A percentile compares a stretch with the other conserved stretches of the same genome.
phyloP scores from a whole-genome alignment of 2,113 vertebrate species.

The Rousettus leschenaultii region DNA sequence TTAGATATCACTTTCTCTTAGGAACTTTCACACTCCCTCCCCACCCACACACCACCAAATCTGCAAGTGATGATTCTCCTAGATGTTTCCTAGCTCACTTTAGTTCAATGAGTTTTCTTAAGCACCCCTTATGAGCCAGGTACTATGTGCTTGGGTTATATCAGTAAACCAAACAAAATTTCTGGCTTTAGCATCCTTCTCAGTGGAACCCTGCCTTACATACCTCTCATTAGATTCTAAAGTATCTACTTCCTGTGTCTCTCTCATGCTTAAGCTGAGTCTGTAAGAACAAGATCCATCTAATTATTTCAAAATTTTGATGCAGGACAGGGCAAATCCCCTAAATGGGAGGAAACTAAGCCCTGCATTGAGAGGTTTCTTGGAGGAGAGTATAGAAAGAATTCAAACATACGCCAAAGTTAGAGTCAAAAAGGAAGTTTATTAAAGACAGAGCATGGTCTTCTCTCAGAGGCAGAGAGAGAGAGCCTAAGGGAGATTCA shows the following conservation, averaged over 20 bases:
- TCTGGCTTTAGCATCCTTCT: background rate
- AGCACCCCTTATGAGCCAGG: background rate
- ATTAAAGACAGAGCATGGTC: too few species aligned
- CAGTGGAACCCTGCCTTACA: background rate
- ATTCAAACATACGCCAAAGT: too few species aligned
- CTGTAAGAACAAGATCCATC: background rate
- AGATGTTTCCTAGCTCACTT: background rate
- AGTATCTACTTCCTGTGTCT: background rate
- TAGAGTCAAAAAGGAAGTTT: too few species aligned
- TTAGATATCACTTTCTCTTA: background rate
- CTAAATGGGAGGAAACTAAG: too few species aligned
- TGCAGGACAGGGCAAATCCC: too few species aligned
- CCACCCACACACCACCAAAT: background rate
- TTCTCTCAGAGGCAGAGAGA: too few species aligned
- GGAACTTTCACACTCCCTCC: background rate
- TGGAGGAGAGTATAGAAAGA: too few species aligned
- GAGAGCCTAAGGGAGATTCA: too few species aligned
- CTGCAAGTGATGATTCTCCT: background rate
- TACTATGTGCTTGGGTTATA: background rate
- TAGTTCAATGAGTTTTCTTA: background rate
- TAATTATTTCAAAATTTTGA: background rate
- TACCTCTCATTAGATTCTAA: background rate
- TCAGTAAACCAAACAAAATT: background rate
- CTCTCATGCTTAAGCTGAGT: background rate
- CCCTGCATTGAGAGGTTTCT: too few species aligned